Percentiles rank a stretch among this genome's conserved stretches.
Conservation (phyloP, 2,888 invertebrate genomes). For the Ophion ellenae region DNA sequence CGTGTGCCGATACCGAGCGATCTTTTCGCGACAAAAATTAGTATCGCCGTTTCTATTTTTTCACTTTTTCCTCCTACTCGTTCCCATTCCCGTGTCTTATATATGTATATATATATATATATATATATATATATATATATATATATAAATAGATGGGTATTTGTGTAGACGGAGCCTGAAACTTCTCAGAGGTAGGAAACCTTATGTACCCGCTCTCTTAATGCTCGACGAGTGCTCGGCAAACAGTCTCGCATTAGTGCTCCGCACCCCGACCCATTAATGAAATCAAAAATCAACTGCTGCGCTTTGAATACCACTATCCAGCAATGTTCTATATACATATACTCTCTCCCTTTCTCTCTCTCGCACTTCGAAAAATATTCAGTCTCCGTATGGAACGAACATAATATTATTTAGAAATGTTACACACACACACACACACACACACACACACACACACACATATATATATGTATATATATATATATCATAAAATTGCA, state of each 20-base stretch:
- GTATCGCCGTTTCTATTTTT: conserved; percentile 54
- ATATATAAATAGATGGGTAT: not conserved
- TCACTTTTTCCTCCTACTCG: conserved; percentile 23
- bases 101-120: not conserved
- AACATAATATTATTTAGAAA: no score
- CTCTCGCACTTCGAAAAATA: not conserved
- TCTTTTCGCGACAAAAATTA: conserved; percentile 64
- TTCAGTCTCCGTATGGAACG: no score
- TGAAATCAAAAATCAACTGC: conserved; percentile 78
- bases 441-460: no score
- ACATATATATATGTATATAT: no score
- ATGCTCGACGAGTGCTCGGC: conserved; percentile 78
- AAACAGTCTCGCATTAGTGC: conserved; percentile 78
- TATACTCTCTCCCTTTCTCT: not conserved
- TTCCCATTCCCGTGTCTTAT: conserved; percentile 11
- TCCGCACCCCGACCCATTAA: conserved; percentile 77
- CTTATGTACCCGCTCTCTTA: conserved; percentile 72
- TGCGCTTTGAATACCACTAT: conserved; percentile 30
- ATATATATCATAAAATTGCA: no score
- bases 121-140: not conserved
- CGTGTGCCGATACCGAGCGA: conserved; percentile 11
- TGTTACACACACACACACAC: no score
- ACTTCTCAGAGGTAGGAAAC: conserved; percentile 32
- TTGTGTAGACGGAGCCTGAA: not conserved
- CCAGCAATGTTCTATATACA: not conserved